Conservation (phyloP, 1,140 invertebrate species). For the Cyrtorhinus lividipennis region DNA sequence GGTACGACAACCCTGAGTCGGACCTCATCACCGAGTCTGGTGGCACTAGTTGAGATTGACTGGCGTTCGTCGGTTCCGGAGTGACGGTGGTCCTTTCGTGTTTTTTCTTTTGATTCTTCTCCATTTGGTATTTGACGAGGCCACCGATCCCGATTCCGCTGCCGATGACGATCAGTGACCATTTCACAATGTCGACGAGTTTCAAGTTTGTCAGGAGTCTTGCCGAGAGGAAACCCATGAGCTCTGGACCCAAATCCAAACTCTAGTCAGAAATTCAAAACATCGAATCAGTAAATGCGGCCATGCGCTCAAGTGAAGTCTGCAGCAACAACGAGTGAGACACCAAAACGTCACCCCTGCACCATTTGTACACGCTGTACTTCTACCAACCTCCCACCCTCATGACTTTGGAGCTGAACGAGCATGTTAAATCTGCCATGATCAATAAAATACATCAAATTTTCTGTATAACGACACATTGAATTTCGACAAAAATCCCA, state of each 20-base stretch:
- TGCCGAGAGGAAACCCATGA: constrained; percentile 18
- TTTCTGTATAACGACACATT: no score
- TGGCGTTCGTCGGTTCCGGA: neutral
- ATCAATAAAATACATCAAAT: no score
- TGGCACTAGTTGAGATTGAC: neutral
- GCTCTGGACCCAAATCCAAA: constrained; percentile 19
- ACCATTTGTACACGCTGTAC: no score
- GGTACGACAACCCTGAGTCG: neutral
- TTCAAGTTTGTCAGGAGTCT: constrained; percentile 17
- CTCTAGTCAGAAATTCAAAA: constrained; percentile 11
- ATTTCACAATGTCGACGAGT: constrained; percentile 17
- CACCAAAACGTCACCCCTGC: no score
- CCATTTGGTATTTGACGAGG: constrained; percentile 2
- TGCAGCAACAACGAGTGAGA: no score
- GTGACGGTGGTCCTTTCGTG: neutral
- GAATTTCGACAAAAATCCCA: no score
- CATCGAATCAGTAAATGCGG: neutral
- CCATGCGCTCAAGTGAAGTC: neutral
- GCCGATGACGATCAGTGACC: constrained; percentile 18
- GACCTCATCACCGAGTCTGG: neutral
- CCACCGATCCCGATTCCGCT: constrained; percentile 1
- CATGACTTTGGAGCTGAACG: no score
- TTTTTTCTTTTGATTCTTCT: neutral
- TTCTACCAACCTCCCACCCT: no score
- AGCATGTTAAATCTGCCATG: no score